Base-by-base conservation (phyloP, 2,888 invertebrate genomes). In the Eristalis tenax region DNA sequence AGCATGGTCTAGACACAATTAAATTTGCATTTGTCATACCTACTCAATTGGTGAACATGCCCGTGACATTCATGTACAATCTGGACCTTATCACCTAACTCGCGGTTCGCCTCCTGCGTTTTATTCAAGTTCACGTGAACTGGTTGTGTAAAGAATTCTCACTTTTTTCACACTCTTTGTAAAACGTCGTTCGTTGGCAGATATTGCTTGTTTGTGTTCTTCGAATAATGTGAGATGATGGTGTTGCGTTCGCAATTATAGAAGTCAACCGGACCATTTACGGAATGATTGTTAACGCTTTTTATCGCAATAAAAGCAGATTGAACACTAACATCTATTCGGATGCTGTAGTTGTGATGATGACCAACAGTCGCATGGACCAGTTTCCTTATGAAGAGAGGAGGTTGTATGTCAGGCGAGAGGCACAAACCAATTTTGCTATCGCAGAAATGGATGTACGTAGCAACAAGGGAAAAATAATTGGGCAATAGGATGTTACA, bases 231-330 rank as follows among this genome's bases (percentile, higher is more conserved):
- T 32, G 10, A 59, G 13, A 57, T 56, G n/a, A n/a, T n/a, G n/a
- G 63, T 64, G 40, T 82, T 63, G 61, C n/a, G 18, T 50, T 23
- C 68, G 69, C 50, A 83, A 70, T 65, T 59, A 70, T 22, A 79
- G 75, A 70, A 70, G 74, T 75, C 75, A 69, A 79, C 59, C 68
- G 4, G 2, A 23, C 61, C 79, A 38, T 74, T 75, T 83, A 83
- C 79, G 83, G 83, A 50, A 65, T 70, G 83, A 79, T 83, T 83
- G 74, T 65, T 70, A 83, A 74, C 59, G 74, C 79, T 75, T 79
- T 79, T 75, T 70, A 71, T 78, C 65, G 74, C 56, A 64, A 57
- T 28, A 35, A 63, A 35, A 32, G 57, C 61, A 57, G 64, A 78
- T 57, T 57, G 22, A 57, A 23, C 57, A 11, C 23, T 18, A 22